A percentile compares a stretch with the other conserved stretches of the same genome.
Evolutionary conservation across 1,140 invertebrate genomes (phyloP).

Genomic region (Aricia agestis): DNA sequence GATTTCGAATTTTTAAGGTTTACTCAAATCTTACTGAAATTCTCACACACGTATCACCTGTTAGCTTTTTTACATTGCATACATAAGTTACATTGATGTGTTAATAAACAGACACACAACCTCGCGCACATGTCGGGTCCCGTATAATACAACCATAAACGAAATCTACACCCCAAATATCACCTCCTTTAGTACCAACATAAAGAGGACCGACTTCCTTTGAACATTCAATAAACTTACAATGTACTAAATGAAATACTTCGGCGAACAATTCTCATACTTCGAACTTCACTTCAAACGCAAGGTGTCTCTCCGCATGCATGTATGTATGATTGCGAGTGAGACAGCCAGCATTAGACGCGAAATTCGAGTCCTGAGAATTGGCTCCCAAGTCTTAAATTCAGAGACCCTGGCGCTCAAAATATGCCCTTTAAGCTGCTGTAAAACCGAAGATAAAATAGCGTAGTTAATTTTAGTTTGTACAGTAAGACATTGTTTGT

Average conservation of each 20-base stretch:
- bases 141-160: slow-evolving; percentile 3
- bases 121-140: neutral
- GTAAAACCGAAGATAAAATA: slow-evolving; percentile 6
- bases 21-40: no score
- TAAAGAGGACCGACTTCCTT: slow-evolving; percentile 9
- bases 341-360: no score
- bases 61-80: neutral
- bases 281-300: no score
- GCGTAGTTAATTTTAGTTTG: slow-evolving; percentile 11
- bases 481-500: slow-evolving; percentile 11
- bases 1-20: no score
- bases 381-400: neutral
- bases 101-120: neutral
- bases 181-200: slow-evolving; percentile 1
- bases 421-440: slow-evolving; percentile 11
- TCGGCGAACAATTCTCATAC: neutral
- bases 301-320: no score
- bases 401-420: slow-evolving; percentile 7
- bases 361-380: no score
- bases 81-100: neutral
- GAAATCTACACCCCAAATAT: slow-evolving; percentile 11
- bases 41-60: no score
- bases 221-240: slow-evolving; percentile 13
- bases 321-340: no score
- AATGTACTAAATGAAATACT: slow-evolving; percentile 15